phyloP scores from a whole-genome alignment of 2,888 invertebrate genomes.

The Meteorus colon region DNA sequence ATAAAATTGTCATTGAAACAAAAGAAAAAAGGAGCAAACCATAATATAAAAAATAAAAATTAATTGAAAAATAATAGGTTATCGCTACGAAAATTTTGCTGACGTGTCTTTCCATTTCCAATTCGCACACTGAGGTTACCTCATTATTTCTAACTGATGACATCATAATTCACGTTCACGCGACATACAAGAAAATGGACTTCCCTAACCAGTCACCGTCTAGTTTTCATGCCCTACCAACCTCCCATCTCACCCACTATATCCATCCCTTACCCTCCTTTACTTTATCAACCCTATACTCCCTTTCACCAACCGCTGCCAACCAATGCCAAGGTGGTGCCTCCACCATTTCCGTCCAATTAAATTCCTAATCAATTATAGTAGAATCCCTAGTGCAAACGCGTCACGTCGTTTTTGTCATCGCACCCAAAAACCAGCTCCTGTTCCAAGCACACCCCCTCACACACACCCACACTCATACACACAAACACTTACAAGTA shows the following conservation, averaged over 20 bases:
- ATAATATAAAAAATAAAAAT: slow-evolving; percentile 49
- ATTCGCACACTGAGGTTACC: slow-evolving; percentile 61
- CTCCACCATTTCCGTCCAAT: slow-evolving; percentile 59
- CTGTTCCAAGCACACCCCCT: not conserved
- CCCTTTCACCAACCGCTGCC: slow-evolving; percentile 41
- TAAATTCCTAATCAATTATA: slow-evolving; percentile 64
- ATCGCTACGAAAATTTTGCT: slow-evolving; percentile 62
- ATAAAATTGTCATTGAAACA: too few relatives aligned
- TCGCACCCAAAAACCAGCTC: slow-evolving; percentile 16
- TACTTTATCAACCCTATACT: slow-evolving; percentile 16
- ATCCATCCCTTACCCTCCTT: slow-evolving; percentile 1
- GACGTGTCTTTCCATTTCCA: slow-evolving; percentile 58
- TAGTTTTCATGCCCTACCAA: slow-evolving; percentile 33
- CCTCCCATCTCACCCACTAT: slow-evolving; percentile 25
- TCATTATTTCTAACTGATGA: slow-evolving; percentile 70
- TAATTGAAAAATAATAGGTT: slow-evolving; percentile 67
- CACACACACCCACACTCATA: slow-evolving; percentile 4
- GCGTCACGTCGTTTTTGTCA: slow-evolving; percentile 37
- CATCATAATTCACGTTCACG: slow-evolving; percentile 66
- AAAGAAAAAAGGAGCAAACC: not conserved
- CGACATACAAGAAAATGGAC: slow-evolving; percentile 68
- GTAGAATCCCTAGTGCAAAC: slow-evolving; percentile 22
- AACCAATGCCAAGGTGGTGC: slow-evolving; percentile 50
- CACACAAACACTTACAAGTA: not conserved
- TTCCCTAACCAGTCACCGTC: slow-evolving; percentile 51